Conservation (phyloP, 2,797 vertebrate genomes). For the Chrosomus eos region DNA sequence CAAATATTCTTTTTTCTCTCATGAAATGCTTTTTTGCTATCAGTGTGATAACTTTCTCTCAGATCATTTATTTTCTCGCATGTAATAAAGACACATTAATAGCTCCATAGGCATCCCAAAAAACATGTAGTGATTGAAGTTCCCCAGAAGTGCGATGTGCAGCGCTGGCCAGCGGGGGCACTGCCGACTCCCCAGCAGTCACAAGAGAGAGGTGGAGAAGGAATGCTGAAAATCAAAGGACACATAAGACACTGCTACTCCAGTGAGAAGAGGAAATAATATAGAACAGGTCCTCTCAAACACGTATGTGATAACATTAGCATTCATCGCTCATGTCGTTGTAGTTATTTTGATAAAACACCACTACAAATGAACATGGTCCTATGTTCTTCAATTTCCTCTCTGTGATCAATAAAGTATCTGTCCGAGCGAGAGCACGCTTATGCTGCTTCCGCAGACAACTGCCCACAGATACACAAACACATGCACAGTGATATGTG, state of each 20-base stretch:
- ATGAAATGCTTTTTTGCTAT: too few relatives aligned
- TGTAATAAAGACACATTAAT: too few relatives aligned
- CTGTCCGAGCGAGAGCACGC: not conserved
- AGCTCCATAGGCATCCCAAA: not conserved
- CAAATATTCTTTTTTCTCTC: too few relatives aligned
- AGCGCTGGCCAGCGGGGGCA: conserved; percentile 46
- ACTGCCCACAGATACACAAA: conserved; percentile 1
- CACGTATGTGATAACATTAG: not conserved
- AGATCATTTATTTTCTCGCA: too few relatives aligned
- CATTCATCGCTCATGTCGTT: not conserved
- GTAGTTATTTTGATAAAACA: not conserved
- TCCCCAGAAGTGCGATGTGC: not conserved
- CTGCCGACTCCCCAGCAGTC: not conserved
- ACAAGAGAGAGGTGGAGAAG: not conserved
- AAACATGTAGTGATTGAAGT: not conserved
- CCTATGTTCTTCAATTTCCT: not conserved
- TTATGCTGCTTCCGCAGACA: not conserved
- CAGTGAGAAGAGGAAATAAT: not conserved
- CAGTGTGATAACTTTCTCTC: too few relatives aligned
- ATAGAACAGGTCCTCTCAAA: not conserved
- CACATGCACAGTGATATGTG: not conserved
- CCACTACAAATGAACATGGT: too few relatives aligned
- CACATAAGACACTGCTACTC: not conserved
- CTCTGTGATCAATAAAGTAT: conserved; percentile 3
- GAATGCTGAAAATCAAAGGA: not conserved